phyloP scores from a whole-genome alignment of 1,140 invertebrate species.

The Bombyx mandarina region DNA sequence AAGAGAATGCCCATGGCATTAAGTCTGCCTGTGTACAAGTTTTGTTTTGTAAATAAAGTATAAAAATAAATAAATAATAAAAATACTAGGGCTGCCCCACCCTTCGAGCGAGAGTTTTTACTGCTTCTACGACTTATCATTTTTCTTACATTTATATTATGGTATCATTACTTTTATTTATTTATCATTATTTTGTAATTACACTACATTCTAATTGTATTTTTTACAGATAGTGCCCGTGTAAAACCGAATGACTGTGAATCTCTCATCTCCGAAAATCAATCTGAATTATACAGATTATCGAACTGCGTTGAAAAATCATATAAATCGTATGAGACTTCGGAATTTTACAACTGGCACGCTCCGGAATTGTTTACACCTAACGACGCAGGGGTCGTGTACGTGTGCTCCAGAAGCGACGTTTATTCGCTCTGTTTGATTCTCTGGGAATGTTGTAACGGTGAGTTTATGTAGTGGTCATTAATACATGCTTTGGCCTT shows the following conservation, averaged over 20 bases:
- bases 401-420: constrained; percentile 45
- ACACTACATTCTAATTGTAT: too few species aligned
- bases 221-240: constrained; percentile 18
- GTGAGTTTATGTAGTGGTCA: constrained; percentile 24
- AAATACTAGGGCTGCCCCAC: too few species aligned
- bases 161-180: too few species aligned
- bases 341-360: constrained; percentile 45
- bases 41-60: too few species aligned
- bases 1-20: too few species aligned
- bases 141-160: too few species aligned
- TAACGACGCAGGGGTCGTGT: constrained; percentile 39
- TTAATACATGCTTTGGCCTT: too few species aligned
- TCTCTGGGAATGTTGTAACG: constrained; percentile 61
- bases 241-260: constrained; percentile 28
- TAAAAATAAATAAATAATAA: too few species aligned
- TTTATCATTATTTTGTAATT: too few species aligned
- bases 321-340: constrained; percentile 29
- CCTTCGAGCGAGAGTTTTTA: too few species aligned
- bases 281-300: constrained; percentile 34
- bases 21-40: too few species aligned
- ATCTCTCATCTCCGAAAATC: constrained; percentile 33
- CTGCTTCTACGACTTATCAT: too few species aligned
- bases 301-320: constrained; percentile 27
- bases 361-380: constrained; percentile 58
- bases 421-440: constrained; percentile 57